Percentiles rank a stretch among this genome's conserved stretches.
These are phyloP conservation scores for Lichenostomus cassidix DNA, from an alignment of 2,113 vertebrate species.

Conservation along the genomic window DNA sequence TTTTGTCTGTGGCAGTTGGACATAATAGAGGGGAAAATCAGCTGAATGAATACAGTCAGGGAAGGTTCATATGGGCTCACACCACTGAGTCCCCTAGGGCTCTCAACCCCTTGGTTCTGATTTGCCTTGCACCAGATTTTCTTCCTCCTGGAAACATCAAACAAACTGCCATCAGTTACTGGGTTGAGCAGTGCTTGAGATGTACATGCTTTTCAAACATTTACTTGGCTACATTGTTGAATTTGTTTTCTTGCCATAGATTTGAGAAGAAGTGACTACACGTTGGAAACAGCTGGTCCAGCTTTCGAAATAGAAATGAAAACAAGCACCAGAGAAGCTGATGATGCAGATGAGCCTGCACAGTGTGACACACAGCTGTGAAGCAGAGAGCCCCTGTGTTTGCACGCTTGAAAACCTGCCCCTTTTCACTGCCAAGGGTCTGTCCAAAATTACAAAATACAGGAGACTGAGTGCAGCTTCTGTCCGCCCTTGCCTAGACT, in stretches of 20 bases:
- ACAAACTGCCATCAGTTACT: background rate
- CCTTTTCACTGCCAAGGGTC: background rate
- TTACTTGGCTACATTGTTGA: background rate
- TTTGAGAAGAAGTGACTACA: slow-evolving; percentile 78
- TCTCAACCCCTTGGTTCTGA: background rate
- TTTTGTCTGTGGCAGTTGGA: background rate
- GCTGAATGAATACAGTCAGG: background rate
- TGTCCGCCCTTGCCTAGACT: background rate
- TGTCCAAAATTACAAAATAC: background rate
- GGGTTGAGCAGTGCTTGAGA: background rate
- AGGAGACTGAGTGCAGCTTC: background rate
- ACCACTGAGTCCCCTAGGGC: background rate
- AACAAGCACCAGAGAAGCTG: background rate
- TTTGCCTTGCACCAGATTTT: background rate
- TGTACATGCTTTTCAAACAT: background rate
- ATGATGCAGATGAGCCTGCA: background rate
- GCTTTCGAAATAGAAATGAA: slow-evolving; percentile 39
- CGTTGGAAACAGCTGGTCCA: slow-evolving; percentile 53
- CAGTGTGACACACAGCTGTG: slow-evolving; percentile 70
- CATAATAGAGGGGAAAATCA: background rate
- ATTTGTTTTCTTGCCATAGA: slow-evolving; percentile 74
- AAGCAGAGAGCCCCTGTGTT: background rate
- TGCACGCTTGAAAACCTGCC: background rate
- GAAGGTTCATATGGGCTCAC: background rate
- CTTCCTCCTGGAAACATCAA: background rate